Base-by-base conservation (phyloP, 2,113 vertebrate species). In the Cyphomyrus discorhynchus region DNA sequence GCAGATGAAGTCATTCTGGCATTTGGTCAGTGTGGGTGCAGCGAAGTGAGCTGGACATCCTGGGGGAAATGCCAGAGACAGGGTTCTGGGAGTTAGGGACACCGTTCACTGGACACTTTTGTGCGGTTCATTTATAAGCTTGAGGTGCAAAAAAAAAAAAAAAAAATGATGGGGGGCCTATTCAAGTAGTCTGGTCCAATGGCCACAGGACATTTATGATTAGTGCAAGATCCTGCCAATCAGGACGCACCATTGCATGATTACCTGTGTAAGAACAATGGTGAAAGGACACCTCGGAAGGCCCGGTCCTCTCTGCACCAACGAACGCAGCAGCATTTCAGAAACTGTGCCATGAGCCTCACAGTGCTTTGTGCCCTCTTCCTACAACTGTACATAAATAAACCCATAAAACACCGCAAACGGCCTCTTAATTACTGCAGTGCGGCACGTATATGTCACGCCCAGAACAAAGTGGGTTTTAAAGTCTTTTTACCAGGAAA, bases 381-480 rank as follows among this genome's bases (percentile, higher is more conserved):
- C 27, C 47, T 84, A 80, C 50, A 89, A 50, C 8, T 89, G 46
- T 89, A 39, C 31, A 39, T 24, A 53, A 89, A 80, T 80, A 89
- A 89, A 83, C 39, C 24, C 46, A 21, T 52, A 89, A 89, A 86
- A 49, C 42, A 85, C 11, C 5, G 3, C 45, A 13, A 31, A 11
- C 2, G 1, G 17, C 9, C 45, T 27, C 83, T 86, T 49, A 50
- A 49, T 86, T 86, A 49, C 46, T n/a, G n/a, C 47, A n/a, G 45
- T 86, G 45, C 2, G 45, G 45, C 21, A 31, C 24, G 21, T 86
- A 4, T 1, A 50, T 49, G 9, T 47, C n/a, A 27, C 4, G 62
- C 62, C n/a, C 62, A 27, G n/a, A 31, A 49, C 9, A 49, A n/a
- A 42, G 47, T 31, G 24, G 35, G 6, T 13, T 70, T 70, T 4